Evolutionary conservation across 2,888 invertebrate genomes (phyloP), one percentile per base, ranked within the genome.

Genomic region (Polydrusus cervinus): DNA sequence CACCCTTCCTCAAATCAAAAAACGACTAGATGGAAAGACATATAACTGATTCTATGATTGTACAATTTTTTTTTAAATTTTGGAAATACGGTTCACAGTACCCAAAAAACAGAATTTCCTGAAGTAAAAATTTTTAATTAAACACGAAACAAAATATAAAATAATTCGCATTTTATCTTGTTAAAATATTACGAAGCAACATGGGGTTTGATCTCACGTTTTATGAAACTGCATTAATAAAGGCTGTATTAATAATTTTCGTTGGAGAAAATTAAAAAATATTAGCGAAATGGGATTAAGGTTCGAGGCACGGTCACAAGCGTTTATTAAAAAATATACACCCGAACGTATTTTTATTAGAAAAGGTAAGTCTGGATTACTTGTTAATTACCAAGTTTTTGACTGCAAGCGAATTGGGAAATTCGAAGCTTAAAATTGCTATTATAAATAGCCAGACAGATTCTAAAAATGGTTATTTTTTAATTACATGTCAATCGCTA

Each of bases 251-350:
- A 73, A 73, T 73, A 73, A 73, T 68, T 73, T 55, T 68, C 20
- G 67, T 40, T 62, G 73, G 45, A 38, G 73, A 73, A 73, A 73
- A 73, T 68, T 73, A 67, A 68, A 73, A 73, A 73, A 73, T 73
- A 73, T 73, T 68, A 73, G 73, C 68, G 62, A 51, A 51, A 45
- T 45, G 68, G 73, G 73, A 73, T 73, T 73, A 73, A 25, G 62
- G 68, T 20, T 40, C 55, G 20, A 16, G 47, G 49, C 34, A 49
- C 68, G 57, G 65, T 66, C 72, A 66, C 60, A 64, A 66, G 49
- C 40, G 57, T 62, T 72, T 65, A 72, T 72, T 72, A 72, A 72
- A 71, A 65, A 72, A 65, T 66, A 64, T 60, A 65, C 71, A 64
- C 51, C 53, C 34, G 57, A 71, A 71, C 72, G 60, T 64, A 72